Base-by-base conservation (phyloP, 2,797 vertebrate genomes). In the Enteromius thamalakanensis region DNA sequence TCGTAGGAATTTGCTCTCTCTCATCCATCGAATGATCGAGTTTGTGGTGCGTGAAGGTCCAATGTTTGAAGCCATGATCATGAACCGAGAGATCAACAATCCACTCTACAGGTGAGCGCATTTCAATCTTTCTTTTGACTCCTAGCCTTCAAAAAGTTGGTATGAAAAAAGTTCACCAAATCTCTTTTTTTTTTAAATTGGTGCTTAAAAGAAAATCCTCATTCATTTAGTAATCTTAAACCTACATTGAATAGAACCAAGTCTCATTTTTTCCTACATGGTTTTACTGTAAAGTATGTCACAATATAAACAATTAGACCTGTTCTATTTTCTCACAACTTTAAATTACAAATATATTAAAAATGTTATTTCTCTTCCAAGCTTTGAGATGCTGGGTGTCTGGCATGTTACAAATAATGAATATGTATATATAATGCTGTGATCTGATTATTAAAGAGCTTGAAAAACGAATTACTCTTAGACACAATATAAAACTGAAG, bases 41-140 rank as follows among this genome's bases (percentile, higher is more conserved):
- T 99, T 99, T 97, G 98, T 99, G 95, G 98, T 99, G 94, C 98
- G 98, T 96, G 98, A 99, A 93, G 98, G 98, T 91, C 98, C 98
- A 77, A 99, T 99, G 98, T 99, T 99, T 95, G 98, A 99, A 97
- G 98, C 98, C 93, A 99, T 99, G 97, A 99, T 99, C 92, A 99
- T 99, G 98, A 99, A 99, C 94, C 87, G 98, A 95, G 98, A 99
- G 92, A 97, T 99, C 92, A 99, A 96, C 95, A 99, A 99, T 90
- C 96, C 98, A 55, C 97, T 99, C 96, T 99, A 98, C 96, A 99
- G 98, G 98, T 98, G 53, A 82, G 93, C 1, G 10, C 37, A 6
- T 76, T 6, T 76, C 11, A 26, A 17, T 45, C 1, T 12, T 49
- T 29, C 1, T 6, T 74, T 74, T 51, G 34, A 32, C 23, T 49